Conservation (phyloP, 2,113 vertebrate genomes). For the Sardina pilchardus region DNA sequence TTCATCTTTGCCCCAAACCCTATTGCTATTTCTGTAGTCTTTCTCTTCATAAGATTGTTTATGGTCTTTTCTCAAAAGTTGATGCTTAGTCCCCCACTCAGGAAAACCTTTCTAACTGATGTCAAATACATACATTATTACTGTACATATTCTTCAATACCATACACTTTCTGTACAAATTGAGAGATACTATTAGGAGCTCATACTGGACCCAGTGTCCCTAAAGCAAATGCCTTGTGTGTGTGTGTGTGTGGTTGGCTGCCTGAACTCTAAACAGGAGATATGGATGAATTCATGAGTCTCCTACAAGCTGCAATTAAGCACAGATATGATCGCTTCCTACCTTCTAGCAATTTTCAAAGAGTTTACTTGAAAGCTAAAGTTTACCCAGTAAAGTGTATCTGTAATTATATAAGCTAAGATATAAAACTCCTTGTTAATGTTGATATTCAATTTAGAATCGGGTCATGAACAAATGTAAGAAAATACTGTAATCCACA, state of each 20-base stretch:
- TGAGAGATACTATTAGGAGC: neutral
- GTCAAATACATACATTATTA: neutral
- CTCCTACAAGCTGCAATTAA: conserved; percentile 3
- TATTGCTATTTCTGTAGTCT: too few relatives aligned
- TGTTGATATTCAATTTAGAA: neutral
- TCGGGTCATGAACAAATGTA: neutral
- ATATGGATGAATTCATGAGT: neutral
- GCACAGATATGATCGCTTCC: neutral
- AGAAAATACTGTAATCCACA: neutral
- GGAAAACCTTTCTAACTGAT: neutral
- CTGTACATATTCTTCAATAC: neutral
- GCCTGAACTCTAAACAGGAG: neutral
- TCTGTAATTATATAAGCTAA: neutral
- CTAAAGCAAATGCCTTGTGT: neutral
- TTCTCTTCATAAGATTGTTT: too few relatives aligned
- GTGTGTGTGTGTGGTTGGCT: neutral
- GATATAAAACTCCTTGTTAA: neutral
- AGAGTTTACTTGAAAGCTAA: neutral
- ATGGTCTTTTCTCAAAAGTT: too few relatives aligned
- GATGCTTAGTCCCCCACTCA: neutral
- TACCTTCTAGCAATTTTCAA: neutral
- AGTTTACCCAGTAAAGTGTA: neutral
- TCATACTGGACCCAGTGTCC: neutral
- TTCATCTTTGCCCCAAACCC: too few relatives aligned
- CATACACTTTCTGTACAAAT: neutral